Evolutionary conservation across 2,113 vertebrate genomes (phyloP), one percentile per base, ranked within the genome.

Genomic region (Turdus rufiventris): DNA sequence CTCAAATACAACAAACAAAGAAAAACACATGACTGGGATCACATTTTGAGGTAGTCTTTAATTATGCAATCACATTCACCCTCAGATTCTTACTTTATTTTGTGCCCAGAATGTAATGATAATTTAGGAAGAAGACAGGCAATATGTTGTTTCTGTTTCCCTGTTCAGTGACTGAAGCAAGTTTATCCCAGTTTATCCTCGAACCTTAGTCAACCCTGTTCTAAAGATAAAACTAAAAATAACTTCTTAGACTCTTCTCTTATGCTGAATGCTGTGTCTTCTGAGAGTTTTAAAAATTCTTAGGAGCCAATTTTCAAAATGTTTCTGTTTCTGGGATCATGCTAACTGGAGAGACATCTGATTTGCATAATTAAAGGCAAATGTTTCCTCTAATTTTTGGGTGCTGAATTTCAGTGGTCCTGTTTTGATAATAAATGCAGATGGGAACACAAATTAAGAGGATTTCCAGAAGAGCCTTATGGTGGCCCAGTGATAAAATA

Each of bases 161-260:
- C 56, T 43, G 6, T n/a, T 89, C 34, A 47, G 26, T 28, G 56
- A 47, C 86, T 62, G 23, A 68, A 94, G 68, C 23, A 81, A 89
- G 23, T 77, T 89, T 91, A 81, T 91, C 51, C 80, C 78, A 91
- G 31, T 71, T 89, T 92, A 77, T 91, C 80, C 73, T 91, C 33
- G 24, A 89, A 87, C 24, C n/a, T 79, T 36, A 73, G 12, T 94
- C 42, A 80, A 74, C 33, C 17, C 24, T 40, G 5, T 53, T 84
- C 51, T 87, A 87, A 89, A 85, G 20, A 77, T n/a, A 78, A 74
- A 94, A 34, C 6, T 48, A 40, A 73, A 91, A 93, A 65, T 76
- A 84, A 8, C 4, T 3, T 10, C 11, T 42, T 62, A 15, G 18
- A 13, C 9, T 73, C 62, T 53, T 79, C 23, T 70, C 21, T 73